Evolutionary conservation across 2,113 vertebrate genomes (phyloP).

Genomic region (Hypocryptadius cinnamomeus): DNA sequence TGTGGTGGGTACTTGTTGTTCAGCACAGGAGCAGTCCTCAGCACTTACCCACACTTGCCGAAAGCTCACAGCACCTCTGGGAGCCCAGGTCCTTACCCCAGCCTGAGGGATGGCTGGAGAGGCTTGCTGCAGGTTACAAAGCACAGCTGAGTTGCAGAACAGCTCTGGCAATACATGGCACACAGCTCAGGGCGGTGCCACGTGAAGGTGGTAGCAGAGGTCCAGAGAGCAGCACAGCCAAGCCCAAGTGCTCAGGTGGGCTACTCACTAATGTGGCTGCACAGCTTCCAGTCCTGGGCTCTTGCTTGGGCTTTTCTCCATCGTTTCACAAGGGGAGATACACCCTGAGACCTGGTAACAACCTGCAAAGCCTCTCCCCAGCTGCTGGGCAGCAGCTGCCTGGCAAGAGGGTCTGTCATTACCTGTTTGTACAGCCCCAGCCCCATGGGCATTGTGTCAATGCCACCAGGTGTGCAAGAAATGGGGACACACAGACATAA

Average conservation of each 20-base stretch:
- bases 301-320: neutral
- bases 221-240: neutral
- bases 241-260: neutral
- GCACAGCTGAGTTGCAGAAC: neutral
- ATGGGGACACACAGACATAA: neutral
- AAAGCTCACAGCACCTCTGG: neutral
- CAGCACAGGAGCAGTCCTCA: neutral
- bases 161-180: rapidly evolving
- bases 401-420: neutral
- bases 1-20: neutral
- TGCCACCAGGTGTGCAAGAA: neutral
- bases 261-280: neutral
- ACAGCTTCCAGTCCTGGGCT: neutral
- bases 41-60: neutral
- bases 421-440: neutral
- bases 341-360: neutral
- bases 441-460: rapidly evolving
- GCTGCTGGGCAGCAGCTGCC: neutral
- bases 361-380: neutral
- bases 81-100: neutral
- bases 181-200: rapidly evolving
- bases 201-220: rapidly evolving
- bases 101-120: neutral
- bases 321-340: neutral
- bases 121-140: neutral